Percentiles rank a stretch among this genome's conserved stretches.
Evolutionary conservation across 2,797 vertebrate species (phyloP).

Genomic region (Neopelma chrysocephalum): DNA sequence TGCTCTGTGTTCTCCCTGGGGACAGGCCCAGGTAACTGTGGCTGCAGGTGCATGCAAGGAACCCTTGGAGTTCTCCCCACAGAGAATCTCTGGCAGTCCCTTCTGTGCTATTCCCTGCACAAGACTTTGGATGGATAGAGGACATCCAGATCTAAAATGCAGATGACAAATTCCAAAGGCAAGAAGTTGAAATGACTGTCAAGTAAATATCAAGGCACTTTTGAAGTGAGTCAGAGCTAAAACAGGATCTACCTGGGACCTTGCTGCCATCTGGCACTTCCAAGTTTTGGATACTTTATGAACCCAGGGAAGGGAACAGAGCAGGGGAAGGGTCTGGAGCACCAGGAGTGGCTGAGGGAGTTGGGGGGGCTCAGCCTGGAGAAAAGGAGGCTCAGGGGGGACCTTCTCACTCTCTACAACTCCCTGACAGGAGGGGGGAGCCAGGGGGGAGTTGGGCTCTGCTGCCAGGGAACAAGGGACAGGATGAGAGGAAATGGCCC

Average conservation of each 20-base stretch:
- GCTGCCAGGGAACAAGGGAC: background rate
- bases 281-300: background rate
- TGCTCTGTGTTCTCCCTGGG: background rate
- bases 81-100: background rate
- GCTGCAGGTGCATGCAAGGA: accelerated
- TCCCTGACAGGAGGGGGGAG: background rate
- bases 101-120: accelerated
- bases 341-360: background rate
- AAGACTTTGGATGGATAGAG: accelerated
- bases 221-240: too few relatives aligned
- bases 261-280: background rate
- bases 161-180: background rate
- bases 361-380: background rate
- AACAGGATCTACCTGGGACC: background rate
- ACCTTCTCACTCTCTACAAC: background rate
- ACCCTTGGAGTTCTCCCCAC: accelerated
- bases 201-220: background rate
- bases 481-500: background rate
- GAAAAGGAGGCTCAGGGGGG: background rate
- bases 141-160: background rate
- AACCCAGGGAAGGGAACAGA: background rate
- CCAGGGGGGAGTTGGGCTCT: background rate
- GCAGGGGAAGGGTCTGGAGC: background rate
- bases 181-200: background rate
- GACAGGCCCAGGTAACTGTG: background rate